These are phyloP conservation scores for Synanthedon tipuliformis DNA, from an alignment of 2,888 invertebrate species.

Conservation along the genomic window DNA sequence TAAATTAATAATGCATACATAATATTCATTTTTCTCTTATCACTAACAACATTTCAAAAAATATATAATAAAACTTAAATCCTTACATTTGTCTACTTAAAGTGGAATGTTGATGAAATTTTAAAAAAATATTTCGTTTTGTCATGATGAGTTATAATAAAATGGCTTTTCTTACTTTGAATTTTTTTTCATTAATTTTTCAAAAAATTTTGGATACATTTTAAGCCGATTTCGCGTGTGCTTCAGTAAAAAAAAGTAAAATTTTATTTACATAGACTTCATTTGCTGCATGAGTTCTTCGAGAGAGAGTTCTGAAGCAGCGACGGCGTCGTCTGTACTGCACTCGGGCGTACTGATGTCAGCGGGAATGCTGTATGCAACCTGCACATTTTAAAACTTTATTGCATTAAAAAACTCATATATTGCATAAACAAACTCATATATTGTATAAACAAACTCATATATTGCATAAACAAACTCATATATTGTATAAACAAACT, in stretches of 20 bases:
- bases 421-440: background rate
- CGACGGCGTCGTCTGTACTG: conserved; percentile 53
- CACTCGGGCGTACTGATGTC: conserved; percentile 50
- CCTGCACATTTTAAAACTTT: conserved; percentile 62
- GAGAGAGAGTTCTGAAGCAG: conserved; percentile 74
- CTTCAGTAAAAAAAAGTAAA: too few relatives aligned
- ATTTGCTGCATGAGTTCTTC: conserved; percentile 94
- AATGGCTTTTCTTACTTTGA: too few relatives aligned
- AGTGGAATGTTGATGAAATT: too few relatives aligned
- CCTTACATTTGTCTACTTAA: background rate
- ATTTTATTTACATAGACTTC: conserved; percentile 79
- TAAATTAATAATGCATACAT: background rate
- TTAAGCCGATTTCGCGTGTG: too few relatives aligned
- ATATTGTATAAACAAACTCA: background rate
- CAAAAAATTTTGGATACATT: too few relatives aligned
- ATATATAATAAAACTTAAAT: background rate
- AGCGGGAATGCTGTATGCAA: conserved; percentile 78
- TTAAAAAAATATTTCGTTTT: too few relatives aligned
- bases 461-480: too few relatives aligned
- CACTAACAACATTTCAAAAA: background rate
- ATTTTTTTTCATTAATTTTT: too few relatives aligned
- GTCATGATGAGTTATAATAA: too few relatives aligned
- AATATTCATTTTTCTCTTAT: conserved; percentile 1
- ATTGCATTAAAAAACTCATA: too few relatives aligned
- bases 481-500: too few relatives aligned